Base-by-base conservation (phyloP, 2,113 vertebrate genomes). In the Vidua macroura region DNA sequence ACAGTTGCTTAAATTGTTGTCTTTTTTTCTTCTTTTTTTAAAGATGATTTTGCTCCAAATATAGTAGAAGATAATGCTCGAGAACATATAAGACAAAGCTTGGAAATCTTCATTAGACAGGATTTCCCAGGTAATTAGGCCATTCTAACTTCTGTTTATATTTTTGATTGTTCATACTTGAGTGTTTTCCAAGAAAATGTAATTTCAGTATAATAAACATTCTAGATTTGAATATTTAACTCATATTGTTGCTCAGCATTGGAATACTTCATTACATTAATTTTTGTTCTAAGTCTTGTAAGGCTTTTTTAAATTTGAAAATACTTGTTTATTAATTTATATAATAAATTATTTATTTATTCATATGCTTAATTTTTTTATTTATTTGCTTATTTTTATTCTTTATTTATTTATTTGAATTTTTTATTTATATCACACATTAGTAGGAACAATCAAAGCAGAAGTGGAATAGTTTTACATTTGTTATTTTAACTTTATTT, bases 21-120 rank as follows among this genome's bases (percentile, higher is more conserved):
- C 2, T 11, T 27, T 51, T 30, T 25, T 37, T 11, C 4, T 37
- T 39, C 82, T 35, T 90, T 87, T 97, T 96, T 83, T 89, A 56
- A 95, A 98, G 98, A 95, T 49, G 99, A 99, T 96, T 99, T 99
- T 92, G 98, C 98, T 69, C 98, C 99, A 94, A 98, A 97, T 92
- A 88, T 91, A 46, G 44, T 98, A 90, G 99, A 99, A 96, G 97
- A 98, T 79, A 96, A 97, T 43, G 98, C 98, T 68, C 98, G 99
- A 92, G 99, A 99, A 88, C 88, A 98, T 96, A 99, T 99, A 95
- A 97, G 99, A 41, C 97, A 98, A 94, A 98, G 98, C 92, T 95
- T 99, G 92, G 98, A 99, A 98, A 95, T 80, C 58, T 99, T 99
- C 79, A 98, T 99, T 97, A 98, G 94, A 72, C 96, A 97, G 43